phyloP scores from a whole-genome alignment of 2,888 invertebrate genomes.

The Pterobdella sp. region DNA sequence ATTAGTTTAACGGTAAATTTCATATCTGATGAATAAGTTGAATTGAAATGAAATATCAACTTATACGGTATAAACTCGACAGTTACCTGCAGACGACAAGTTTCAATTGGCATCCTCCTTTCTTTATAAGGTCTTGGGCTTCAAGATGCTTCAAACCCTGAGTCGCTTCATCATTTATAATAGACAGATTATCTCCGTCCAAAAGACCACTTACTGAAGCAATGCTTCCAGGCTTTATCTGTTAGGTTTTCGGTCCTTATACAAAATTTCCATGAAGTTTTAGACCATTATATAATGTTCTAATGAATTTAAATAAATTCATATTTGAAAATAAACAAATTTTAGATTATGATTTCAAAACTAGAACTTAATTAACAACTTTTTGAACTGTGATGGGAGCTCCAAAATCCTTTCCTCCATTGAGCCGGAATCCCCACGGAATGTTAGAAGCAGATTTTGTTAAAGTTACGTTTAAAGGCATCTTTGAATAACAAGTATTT shows the following conservation, averaged over 20 bases:
- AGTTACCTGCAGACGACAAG: constrained; percentile 47
- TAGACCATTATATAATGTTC: background rate
- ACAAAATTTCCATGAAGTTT: background rate
- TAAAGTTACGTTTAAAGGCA: constrained; percentile 29
- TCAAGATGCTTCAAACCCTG: constrained; percentile 46
- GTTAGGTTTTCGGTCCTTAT: constrained; percentile 15
- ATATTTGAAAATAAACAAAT: background rate
- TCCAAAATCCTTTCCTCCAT: constrained; percentile 50
- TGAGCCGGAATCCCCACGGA: constrained; percentile 52
- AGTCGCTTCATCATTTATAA: constrained; percentile 45
- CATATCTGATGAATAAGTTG: no score
- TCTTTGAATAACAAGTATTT: background rate
- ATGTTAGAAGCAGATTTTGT: constrained; percentile 39
- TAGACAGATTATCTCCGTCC: constrained; percentile 48
- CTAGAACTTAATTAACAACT: constrained; percentile 39
- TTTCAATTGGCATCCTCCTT: constrained; percentile 47
- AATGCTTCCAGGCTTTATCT: constrained; percentile 50
- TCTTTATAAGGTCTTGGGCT: constrained; percentile 48
- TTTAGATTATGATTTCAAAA: no score
- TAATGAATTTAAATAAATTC: background rate
- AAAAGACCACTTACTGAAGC: constrained; percentile 49
- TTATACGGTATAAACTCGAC: no score
- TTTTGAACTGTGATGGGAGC: constrained; percentile 47
- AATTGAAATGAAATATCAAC: no score
- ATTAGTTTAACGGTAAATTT: background rate